These are phyloP conservation scores for Diloba caeruleocephala DNA, from an alignment of 2,888 invertebrate genomes.

Conservation along the genomic window DNA sequence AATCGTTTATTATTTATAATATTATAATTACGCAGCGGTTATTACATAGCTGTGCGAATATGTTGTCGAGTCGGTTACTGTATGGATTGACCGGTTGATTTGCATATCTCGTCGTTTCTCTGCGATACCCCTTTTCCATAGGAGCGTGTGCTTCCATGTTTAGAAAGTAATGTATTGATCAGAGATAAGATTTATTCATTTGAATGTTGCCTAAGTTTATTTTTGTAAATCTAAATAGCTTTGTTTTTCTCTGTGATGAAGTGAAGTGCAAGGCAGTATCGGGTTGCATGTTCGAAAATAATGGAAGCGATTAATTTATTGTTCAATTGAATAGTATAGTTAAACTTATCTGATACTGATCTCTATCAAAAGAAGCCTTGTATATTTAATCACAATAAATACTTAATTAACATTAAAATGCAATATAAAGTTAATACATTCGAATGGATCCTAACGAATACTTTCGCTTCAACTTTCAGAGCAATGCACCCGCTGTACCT, in stretches of 20 bases:
- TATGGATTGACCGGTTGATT: conserved; percentile 53
- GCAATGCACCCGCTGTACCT: conserved; percentile 23
- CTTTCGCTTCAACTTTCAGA: conserved; percentile 19
- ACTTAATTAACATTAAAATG: no score
- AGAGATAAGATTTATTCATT: conserved; percentile 7
- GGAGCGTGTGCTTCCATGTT: conserved; percentile 40
- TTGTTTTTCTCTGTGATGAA: background rate
- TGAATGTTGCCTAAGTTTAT: no score
- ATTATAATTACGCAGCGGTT: conserved; percentile 65
- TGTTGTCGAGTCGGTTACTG: conserved; percentile 38
- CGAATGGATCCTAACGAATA: conserved; percentile 1
- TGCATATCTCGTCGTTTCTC: conserved; percentile 55
- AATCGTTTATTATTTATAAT: conserved; percentile 81
- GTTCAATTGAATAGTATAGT: background rate
- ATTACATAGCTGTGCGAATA: conserved; percentile 48
- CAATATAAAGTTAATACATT: conserved; percentile 1
- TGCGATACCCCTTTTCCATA: conserved; percentile 46
- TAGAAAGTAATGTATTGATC: conserved; percentile 47
- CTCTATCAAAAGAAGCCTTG: no score
- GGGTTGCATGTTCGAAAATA: conserved; percentile 6
- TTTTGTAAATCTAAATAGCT: background rate
- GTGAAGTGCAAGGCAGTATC: conserved; percentile 1
- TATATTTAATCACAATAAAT: no score
- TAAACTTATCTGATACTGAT: no score
- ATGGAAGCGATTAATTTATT: conserved; percentile 9